Conservation (phyloP, 2,888 invertebrate genomes). For the Anarsia innoxiella region DNA sequence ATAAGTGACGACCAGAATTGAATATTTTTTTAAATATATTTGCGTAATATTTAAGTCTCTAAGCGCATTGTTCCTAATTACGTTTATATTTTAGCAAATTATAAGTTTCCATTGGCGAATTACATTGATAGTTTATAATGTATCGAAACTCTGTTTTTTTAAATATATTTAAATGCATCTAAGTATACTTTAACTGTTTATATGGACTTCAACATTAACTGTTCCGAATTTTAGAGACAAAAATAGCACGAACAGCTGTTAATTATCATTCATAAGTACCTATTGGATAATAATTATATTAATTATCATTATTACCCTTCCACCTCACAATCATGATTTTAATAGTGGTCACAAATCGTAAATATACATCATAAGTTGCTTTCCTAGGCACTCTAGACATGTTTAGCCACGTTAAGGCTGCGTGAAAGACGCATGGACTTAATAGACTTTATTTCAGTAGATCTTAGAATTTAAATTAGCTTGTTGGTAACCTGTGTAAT, state of each 20-base stretch:
- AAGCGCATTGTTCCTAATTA: slow-evolving; percentile 61
- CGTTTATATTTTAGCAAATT: slow-evolving; percentile 54
- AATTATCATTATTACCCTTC: slow-evolving; percentile 60
- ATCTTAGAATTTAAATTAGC: no score
- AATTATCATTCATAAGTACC: slow-evolving; percentile 45
- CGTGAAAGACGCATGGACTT: no score
- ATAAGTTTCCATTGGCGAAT: slow-evolving; percentile 33
- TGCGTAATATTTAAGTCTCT: slow-evolving; percentile 52
- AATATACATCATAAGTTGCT: slow-evolving; percentile 70
- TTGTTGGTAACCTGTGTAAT: no score
- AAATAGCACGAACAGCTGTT: slow-evolving; percentile 59
- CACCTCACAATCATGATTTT: slow-evolving; percentile 69
- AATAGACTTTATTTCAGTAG: no score
- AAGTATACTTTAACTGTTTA: slow-evolving; percentile 43
- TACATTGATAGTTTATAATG: slow-evolving; percentile 29
- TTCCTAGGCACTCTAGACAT: slow-evolving; percentile 69
- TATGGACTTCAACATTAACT: slow-evolving; percentile 50
- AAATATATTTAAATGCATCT: slow-evolving; percentile 46
- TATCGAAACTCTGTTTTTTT: slow-evolving; percentile 33
- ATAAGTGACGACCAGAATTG: slow-evolving; percentile 48
- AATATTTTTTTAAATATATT: slow-evolving; percentile 31
- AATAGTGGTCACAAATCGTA: slow-evolving; percentile 60
- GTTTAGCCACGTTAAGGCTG: slow-evolving; percentile 58
- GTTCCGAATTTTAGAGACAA: slow-evolving; percentile 52
- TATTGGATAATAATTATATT: slow-evolving; percentile 50